A percentile compares a stretch with the other conserved stretches of the same genome.
Evolutionary conservation across 2,113 vertebrate species (phyloP).

Genomic region (Mustela nigripes): DNA sequence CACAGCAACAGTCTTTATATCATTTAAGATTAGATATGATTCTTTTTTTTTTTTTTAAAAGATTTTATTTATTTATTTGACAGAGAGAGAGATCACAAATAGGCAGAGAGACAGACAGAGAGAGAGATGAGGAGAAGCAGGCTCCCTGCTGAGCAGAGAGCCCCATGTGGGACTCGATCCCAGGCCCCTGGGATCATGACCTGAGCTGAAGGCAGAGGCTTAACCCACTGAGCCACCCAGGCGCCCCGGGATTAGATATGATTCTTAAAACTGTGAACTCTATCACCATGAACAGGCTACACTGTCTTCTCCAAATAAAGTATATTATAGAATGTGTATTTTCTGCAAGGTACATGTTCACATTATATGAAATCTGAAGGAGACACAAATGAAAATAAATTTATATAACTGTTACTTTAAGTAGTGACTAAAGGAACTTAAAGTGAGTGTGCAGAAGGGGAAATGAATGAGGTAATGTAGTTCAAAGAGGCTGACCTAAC

Average conservation of each 20-base stretch:
- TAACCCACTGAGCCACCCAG: no score
- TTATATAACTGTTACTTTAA: slow-evolving; percentile 58
- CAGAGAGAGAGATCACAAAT: no score
- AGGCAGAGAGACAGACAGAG: no score
- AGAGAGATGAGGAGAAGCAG: no score
- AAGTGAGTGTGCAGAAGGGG: slow-evolving; percentile 44
- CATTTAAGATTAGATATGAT: slow-evolving; percentile 75
- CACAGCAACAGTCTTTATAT: slow-evolving; percentile 61
- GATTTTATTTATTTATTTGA: no score
- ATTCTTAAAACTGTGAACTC: slow-evolving; percentile 77
- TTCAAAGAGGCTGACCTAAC: slow-evolving; percentile 15
- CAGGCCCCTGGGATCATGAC: no score
- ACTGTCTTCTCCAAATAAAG: slow-evolving; percentile 79
- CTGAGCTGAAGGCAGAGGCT: no score
- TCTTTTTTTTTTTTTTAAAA: no score
- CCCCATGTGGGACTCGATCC: no score
- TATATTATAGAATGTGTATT: slow-evolving; percentile 75
- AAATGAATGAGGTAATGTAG: slow-evolving; percentile 54
- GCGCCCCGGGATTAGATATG: slow-evolving; percentile 68
- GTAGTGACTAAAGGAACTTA: slow-evolving; percentile 33
- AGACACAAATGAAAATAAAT: slow-evolving; percentile 53
- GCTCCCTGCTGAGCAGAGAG: no score
- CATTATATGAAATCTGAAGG: slow-evolving; percentile 58
- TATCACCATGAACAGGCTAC: slow-evolving; percentile 67
- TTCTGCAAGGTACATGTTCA: slow-evolving; percentile 76